Percentiles rank a stretch among this genome's conserved stretches.
Evolutionary conservation across 2,113 vertebrate species (phyloP).

Genomic region (Tragulus kanchil): DNA sequence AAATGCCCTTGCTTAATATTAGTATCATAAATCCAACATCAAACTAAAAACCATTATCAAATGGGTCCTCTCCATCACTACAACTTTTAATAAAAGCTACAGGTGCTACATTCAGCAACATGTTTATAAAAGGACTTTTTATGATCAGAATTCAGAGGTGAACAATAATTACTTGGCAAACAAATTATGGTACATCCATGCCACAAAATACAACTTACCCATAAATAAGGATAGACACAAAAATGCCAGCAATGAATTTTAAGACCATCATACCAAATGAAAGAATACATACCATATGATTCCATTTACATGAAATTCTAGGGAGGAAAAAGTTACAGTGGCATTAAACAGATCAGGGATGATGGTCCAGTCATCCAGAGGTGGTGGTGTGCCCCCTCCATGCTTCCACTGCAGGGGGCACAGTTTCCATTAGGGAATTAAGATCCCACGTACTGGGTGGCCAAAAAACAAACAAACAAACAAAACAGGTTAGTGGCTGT

Average conservation of each 20-base stretch:
- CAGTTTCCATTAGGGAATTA: neutral
- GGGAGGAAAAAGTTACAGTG: neutral
- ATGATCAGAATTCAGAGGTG: neutral
- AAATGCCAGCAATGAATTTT: neutral
- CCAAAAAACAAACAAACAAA: neutral
- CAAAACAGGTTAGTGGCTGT: neutral
- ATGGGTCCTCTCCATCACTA: neutral
- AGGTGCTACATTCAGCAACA: neutral
- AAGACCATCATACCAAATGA: neutral
- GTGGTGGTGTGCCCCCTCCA: too few relatives aligned
- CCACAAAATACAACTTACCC: neutral
- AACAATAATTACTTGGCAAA: constrained; percentile 4
- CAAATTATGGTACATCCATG: neutral
- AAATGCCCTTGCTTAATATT: neutral
- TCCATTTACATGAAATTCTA: neutral
- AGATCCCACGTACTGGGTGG: neutral
- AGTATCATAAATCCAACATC: constrained; percentile 5
- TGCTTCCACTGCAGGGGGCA: neutral
- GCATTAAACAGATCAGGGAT: neutral
- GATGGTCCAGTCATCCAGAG: neutral
- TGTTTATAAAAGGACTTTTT: neutral
- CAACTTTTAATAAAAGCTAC: neutral
- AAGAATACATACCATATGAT: neutral
- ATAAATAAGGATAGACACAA: neutral
- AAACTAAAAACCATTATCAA: neutral